Conservation (phyloP, 2,888 invertebrate genomes). For the Andricus quercusramuli region DNA sequence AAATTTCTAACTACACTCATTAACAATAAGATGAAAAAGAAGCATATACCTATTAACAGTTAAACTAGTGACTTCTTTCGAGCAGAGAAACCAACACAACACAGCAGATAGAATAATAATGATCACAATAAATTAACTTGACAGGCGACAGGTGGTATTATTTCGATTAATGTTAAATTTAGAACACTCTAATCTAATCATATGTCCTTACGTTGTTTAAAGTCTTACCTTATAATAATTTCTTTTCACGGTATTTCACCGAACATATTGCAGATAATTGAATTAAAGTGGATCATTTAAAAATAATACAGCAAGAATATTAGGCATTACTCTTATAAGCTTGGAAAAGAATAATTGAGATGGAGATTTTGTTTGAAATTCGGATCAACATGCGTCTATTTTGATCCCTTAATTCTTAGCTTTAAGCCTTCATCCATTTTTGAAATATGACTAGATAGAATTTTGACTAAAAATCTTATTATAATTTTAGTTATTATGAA, state of each 20-base stretch:
- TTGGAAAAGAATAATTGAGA: too few relatives aligned
- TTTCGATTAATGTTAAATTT: slow-evolving; percentile 40
- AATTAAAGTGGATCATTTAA: neutral
- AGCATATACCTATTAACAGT: neutral
- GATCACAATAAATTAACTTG: slow-evolving; percentile 15
- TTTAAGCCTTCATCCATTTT: too few relatives aligned
- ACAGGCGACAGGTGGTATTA: slow-evolving; percentile 24
- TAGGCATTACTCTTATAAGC: too few relatives aligned
- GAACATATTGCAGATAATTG: neutral
- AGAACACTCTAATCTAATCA: slow-evolving; percentile 14
- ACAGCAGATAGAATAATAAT: neutral
- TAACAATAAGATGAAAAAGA: neutral
- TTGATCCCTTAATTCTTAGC: too few relatives aligned
- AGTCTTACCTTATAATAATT: neutral
- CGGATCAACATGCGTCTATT: too few relatives aligned
- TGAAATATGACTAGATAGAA: too few relatives aligned
- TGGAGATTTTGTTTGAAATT: too few relatives aligned
- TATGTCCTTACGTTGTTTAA: slow-evolving; percentile 6
- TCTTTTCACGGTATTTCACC: neutral
- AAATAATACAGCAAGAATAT: too few relatives aligned
- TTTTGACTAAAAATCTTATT: too few relatives aligned
- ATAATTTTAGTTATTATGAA: too few relatives aligned
- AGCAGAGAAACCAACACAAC: neutral
- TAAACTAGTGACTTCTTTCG: neutral
- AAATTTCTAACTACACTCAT: neutral